Conservation (phyloP, 2,888 invertebrate species). For the Amblyjoppa fuscipennis region DNA sequence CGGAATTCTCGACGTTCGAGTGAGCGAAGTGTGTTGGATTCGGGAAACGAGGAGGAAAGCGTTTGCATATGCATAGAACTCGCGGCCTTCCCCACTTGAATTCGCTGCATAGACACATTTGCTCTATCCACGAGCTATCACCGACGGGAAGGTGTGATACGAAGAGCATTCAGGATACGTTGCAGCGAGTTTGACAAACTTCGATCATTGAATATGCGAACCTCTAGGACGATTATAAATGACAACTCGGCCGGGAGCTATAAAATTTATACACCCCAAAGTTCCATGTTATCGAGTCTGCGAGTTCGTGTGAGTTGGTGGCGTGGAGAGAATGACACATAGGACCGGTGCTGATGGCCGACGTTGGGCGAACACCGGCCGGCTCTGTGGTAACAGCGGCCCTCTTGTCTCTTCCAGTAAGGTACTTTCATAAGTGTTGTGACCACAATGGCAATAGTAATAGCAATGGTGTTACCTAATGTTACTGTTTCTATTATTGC, state of each 20-base stretch:
- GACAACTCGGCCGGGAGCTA: neutral
- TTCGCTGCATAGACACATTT: constrained; percentile 17
- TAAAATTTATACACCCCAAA: neutral
- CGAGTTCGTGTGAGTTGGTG: neutral
- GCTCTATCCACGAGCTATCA: neutral
- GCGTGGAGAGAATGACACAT: too few species aligned
- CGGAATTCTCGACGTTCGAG: constrained; percentile 23
- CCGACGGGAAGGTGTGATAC: neutral
- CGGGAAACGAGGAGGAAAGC: constrained; percentile 11
- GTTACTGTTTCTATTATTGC: too few species aligned
- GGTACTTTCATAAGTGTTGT: too few species aligned
- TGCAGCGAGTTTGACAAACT: constrained; percentile 31
- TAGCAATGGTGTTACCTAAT: neutral
- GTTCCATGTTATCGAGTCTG: neutral
- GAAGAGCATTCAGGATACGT: neutral
- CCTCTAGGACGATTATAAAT: neutral
- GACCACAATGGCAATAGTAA: neutral
- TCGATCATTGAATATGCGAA: constrained; percentile 36
- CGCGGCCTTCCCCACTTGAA: neutral
- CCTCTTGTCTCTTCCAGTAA: too few species aligned
- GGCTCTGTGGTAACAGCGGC: neutral
- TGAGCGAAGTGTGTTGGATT: constrained; percentile 29
- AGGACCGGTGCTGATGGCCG: neutral
- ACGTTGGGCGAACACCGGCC: too few species aligned
- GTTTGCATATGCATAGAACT: constrained; percentile 19